Percentiles rank a stretch among this genome's conserved stretches.
Conservation (phyloP, 2,113 vertebrate genomes). For the Halichoerus grypus region DNA sequence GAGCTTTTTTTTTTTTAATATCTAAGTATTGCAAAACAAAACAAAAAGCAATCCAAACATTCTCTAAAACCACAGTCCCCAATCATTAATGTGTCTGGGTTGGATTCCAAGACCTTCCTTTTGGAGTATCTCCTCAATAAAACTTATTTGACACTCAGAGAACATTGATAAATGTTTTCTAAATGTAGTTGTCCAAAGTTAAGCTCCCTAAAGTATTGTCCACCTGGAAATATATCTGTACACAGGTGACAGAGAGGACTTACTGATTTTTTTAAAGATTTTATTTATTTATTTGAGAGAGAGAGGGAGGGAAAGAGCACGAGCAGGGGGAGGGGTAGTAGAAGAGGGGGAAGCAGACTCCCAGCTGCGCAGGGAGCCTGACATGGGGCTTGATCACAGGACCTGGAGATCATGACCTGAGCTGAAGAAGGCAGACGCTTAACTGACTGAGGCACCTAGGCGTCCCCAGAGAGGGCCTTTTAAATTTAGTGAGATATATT, state of each 20-base stretch:
- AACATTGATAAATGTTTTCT: conserved; percentile 38
- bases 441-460: neutral
- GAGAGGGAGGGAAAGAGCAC: neutral
- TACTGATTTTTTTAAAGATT: neutral
- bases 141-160: neutral
- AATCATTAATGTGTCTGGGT: neutral
- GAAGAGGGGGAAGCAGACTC: neutral
- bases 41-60: conserved; percentile 37
- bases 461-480: neutral
- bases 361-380: neutral
- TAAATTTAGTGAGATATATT: neutral
- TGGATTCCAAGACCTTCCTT: conserved; percentile 5
- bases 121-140: neutral
- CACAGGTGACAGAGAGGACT: neutral
- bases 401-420: neutral
- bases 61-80: neutral
- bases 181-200: conserved; percentile 11
- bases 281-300: neutral
- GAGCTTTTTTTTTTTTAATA: neutral
- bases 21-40: conserved; percentile 46
- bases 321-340: neutral
- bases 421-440: neutral
- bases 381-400: no score
- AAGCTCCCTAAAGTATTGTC: neutral
- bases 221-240: neutral